Conservation (phyloP, 2,888 invertebrate genomes). For the Drosophila diplacantha region DNA sequence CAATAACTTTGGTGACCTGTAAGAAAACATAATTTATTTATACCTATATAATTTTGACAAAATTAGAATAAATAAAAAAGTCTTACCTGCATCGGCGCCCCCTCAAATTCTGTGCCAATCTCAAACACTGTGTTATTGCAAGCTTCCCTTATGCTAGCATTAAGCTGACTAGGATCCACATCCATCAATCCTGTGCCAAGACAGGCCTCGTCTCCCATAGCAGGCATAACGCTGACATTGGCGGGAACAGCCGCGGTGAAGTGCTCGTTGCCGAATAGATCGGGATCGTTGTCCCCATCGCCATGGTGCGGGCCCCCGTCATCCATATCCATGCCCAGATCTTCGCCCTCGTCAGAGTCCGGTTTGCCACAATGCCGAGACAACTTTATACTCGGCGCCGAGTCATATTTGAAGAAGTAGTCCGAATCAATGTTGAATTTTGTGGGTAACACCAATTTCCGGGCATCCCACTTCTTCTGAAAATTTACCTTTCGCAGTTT, state of each 20-base stretch:
- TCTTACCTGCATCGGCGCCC: constrained; percentile 81
- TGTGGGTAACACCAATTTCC: constrained; percentile 75
- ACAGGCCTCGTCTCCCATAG: constrained; percentile 6
- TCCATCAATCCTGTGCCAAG: constrained; percentile 7
- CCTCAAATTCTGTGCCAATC: constrained; percentile 81
- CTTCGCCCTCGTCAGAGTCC: constrained; percentile 79
- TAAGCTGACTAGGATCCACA: neutral
- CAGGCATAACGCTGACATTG: constrained; percentile 29
- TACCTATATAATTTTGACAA: neutral
- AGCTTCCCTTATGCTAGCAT: constrained; percentile 24
- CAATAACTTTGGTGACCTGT: constrained; percentile 81
- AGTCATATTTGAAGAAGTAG: constrained; percentile 67
- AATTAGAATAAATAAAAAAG: too few species aligned
- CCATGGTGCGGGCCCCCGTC: constrained; percentile 35
- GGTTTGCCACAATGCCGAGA: constrained; percentile 39
- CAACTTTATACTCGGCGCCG: constrained; percentile 71
- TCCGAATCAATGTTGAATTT: constrained; percentile 71
- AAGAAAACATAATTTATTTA: constrained; percentile 24
- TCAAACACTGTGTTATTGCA: constrained; percentile 73
- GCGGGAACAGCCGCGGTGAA: constrained; percentile 36
- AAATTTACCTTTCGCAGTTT: constrained; percentile 73
- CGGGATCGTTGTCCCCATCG: constrained; percentile 50
- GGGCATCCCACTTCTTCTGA: constrained; percentile 77
- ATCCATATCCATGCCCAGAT: constrained; percentile 77
- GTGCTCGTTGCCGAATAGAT: constrained; percentile 62